A percentile compares a stretch with the other conserved stretches of the same genome.
phyloP scores from a whole-genome alignment of 1,140 invertebrate species.

The Aphis craccivora region DNA sequence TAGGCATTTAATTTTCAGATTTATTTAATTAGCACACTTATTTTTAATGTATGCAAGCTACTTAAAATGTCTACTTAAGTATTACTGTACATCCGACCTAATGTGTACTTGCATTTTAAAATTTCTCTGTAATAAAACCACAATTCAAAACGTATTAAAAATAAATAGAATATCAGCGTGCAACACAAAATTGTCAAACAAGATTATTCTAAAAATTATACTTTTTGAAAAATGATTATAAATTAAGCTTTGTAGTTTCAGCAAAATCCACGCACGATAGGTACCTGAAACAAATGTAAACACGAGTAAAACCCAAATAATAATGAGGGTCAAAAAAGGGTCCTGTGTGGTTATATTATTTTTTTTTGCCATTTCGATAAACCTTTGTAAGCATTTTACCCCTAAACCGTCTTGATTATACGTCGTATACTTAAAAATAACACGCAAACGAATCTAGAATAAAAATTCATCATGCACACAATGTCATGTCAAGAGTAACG shows the following conservation, averaged over 20 bases:
- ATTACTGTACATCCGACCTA: neutral
- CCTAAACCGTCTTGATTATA: conserved; percentile 41
- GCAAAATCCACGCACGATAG: neutral
- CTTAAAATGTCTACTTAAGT: neutral
- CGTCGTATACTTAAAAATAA: conserved; percentile 22
- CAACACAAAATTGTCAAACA: neutral
- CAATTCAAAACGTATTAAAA: neutral
- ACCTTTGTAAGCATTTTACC: conserved; percentile 35
- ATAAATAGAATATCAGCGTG: neutral
- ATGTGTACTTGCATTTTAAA: neutral
- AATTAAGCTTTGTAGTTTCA: neutral
- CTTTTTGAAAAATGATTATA: neutral
- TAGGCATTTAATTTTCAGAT: neutral
- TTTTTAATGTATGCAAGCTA: neutral
- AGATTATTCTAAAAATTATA: neutral
- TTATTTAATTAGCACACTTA: neutral
- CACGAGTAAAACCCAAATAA: conserved; percentile 13
- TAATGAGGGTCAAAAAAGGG: conserved; percentile 43
- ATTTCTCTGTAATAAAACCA: neutral
- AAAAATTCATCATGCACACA: neutral
- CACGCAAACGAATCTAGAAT: neutral
- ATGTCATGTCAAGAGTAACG: neutral
- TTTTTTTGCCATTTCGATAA: conserved; percentile 34
- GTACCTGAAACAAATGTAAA: conserved; percentile 43
- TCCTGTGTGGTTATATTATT: neutral